phyloP scores from a whole-genome alignment of 2,888 invertebrate genomes.

The Epirrita christyi region DNA sequence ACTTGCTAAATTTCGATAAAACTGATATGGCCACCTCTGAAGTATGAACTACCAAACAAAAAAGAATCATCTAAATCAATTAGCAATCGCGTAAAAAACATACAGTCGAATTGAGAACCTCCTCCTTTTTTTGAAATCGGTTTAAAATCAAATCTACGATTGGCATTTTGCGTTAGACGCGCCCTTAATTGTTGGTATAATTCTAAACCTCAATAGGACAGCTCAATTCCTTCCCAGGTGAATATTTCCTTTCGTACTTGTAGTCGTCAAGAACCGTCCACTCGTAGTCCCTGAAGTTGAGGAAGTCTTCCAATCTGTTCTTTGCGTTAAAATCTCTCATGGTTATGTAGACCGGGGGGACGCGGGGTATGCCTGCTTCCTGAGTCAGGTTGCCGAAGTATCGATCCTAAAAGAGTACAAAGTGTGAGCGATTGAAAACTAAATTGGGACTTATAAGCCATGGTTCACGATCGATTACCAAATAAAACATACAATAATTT shows the following conservation, averaged over 20 bases:
- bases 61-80: too few species aligned
- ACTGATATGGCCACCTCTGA: too few species aligned
- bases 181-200: not conserved
- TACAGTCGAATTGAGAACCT: too few species aligned
- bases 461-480: too few species aligned
- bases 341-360: slow-evolving; percentile 62
- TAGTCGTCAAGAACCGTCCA: slow-evolving; percentile 60
- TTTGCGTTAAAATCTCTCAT: slow-evolving; percentile 70
- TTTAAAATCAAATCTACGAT: too few species aligned
- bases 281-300: slow-evolving; percentile 74
- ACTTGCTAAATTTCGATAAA: too few species aligned
- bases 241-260: slow-evolving; percentile 62
- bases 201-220: slow-evolving; percentile 55
- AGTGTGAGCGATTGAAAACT: too few species aligned
- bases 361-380: slow-evolving; percentile 63
- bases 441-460: too few species aligned
- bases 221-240: slow-evolving; percentile 54
- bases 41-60: too few species aligned
- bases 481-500: too few species aligned
- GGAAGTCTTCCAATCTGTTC: slow-evolving; percentile 68
- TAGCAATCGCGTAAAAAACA: too few species aligned
- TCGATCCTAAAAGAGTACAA: slow-evolving; percentile 68
- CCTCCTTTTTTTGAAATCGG: too few species aligned
- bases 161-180: not conserved
- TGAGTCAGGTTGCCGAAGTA: slow-evolving; percentile 68